A percentile compares a stretch with the other conserved stretches of the same genome.
Conservation (phyloP, 1,140 invertebrate genomes). For the Drosophila orosa region DNA sequence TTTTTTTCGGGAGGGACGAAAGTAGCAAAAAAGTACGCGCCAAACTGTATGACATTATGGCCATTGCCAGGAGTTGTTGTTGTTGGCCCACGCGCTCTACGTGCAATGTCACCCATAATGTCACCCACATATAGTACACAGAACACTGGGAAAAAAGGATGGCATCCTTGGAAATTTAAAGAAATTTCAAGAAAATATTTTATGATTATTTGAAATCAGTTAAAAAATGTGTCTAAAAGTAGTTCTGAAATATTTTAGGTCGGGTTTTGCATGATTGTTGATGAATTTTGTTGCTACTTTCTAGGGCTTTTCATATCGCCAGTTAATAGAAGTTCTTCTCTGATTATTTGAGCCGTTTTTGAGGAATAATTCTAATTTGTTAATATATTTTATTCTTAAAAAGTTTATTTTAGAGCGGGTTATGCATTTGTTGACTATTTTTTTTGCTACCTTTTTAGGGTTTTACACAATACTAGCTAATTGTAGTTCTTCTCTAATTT, state of each 20-base stretch:
- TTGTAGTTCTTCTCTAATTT: too few relatives aligned
- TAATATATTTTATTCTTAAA: too few relatives aligned
- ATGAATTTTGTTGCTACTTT: not conserved
- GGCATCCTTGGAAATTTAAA: too few relatives aligned
- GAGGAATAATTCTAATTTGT: too few relatives aligned
- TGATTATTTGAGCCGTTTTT: not conserved
- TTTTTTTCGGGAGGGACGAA: constrained; percentile 5
- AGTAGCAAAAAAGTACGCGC: constrained; percentile 52
- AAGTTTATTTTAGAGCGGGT: too few relatives aligned
- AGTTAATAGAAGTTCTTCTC: not conserved
- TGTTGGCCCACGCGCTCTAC: constrained; percentile 46
- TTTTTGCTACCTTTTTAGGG: too few relatives aligned
- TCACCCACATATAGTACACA: constrained; percentile 38
- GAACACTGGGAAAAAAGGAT: not conserved
- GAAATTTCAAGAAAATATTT: too few relatives aligned
- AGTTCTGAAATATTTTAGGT: not conserved
- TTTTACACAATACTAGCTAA: too few relatives aligned
- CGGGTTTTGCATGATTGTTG: not conserved
- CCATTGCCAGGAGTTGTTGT: constrained; percentile 54
- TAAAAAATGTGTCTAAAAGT: not conserved
- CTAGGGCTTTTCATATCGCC: not conserved
- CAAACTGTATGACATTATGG: constrained; percentile 79
- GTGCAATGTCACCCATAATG: constrained; percentile 59
- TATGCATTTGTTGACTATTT: too few relatives aligned
- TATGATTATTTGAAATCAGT: not conserved